A percentile compares a stretch with the other conserved stretches of the same genome.
Conservation (phyloP, 2,797 vertebrate genomes). For the Nyctibius grandis region DNA sequence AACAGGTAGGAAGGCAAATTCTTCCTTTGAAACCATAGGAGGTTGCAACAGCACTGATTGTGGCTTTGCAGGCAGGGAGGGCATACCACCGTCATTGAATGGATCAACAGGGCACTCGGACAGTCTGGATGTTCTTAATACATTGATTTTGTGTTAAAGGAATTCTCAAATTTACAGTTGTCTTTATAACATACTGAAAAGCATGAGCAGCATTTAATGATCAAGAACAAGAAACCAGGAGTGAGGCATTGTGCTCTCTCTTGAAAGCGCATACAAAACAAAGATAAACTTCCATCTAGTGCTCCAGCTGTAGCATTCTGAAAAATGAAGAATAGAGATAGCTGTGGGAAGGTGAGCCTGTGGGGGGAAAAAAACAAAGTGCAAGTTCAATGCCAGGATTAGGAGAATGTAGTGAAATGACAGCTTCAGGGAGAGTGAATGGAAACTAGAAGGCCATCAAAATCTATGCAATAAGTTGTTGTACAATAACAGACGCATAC, state of each 20-base stretch:
- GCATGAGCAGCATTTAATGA: not conserved
- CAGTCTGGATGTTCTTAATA: not conserved
- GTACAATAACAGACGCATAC: not conserved
- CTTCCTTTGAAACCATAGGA: not conserved
- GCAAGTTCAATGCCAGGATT: not conserved
- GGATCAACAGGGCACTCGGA: rapidly evolving
- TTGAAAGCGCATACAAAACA: not conserved
- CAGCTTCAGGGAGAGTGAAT: not conserved
- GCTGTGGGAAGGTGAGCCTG: too few species aligned
- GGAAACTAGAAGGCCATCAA: not conserved
- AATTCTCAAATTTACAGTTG: not conserved
- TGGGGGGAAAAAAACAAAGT: not conserved
- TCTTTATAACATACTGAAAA: not conserved
- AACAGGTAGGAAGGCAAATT: not conserved
- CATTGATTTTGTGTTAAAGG: not conserved
- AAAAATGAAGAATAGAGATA: not conserved
- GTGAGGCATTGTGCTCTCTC: not conserved
- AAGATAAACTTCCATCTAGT: not conserved
- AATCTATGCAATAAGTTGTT: not conserved
- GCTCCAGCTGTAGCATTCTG: not conserved
- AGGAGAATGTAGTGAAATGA: not conserved
- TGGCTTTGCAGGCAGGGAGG: not conserved
- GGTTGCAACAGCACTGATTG: not conserved
- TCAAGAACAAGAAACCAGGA: not conserved
- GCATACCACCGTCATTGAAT: not conserved